Conservation (phyloP, 64 coral and sea anemone genomes). For the Stichodactyla helianthus region DNA sequence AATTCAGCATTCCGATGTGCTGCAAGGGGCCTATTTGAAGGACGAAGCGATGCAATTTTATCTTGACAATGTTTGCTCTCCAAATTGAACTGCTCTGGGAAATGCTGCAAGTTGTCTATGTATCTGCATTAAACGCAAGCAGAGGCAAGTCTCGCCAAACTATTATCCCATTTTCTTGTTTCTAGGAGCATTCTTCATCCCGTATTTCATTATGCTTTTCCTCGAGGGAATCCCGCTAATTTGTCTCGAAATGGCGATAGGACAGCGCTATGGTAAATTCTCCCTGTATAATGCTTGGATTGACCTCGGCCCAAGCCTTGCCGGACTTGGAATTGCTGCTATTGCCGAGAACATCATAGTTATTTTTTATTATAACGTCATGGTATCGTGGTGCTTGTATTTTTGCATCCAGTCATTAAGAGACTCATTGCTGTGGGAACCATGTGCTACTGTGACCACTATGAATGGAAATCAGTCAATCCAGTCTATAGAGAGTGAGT, state of each 20-base stretch:
- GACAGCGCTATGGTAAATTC: conserved; percentile 67
- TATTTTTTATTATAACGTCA: conserved; percentile 76
- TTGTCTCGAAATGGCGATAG: conserved; percentile 89
- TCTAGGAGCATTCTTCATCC: conserved; percentile 39
- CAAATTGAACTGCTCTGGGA: no score
- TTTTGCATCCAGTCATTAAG: conserved; percentile 77
- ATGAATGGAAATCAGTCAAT: conserved; percentile 30
- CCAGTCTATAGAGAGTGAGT: conserved; percentile 31
- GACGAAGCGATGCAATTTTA: no score
- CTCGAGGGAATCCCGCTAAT: conserved; percentile 83
- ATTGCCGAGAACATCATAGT: conserved; percentile 38
- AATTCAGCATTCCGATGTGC: no score
- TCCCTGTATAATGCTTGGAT: conserved; percentile 70
- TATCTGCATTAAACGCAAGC: no score
- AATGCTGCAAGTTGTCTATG: no score
- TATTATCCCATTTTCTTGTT: not conserved
- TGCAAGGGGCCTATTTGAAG: no score
- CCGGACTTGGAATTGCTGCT: conserved; percentile 68
- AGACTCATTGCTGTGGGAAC: conserved; percentile 63
- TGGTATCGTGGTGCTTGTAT: conserved; percentile 91
- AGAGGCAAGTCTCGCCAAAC: not conserved
- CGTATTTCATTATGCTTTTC: conserved; percentile 86
- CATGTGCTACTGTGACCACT: conserved; percentile 12
- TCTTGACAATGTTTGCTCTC: no score
- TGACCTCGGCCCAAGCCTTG: conserved; percentile 50